Evolutionary conservation across 2,888 invertebrate species (phyloP), one percentile per base, ranked within the genome.

Genomic region (Lacanobia oleracea): DNA sequence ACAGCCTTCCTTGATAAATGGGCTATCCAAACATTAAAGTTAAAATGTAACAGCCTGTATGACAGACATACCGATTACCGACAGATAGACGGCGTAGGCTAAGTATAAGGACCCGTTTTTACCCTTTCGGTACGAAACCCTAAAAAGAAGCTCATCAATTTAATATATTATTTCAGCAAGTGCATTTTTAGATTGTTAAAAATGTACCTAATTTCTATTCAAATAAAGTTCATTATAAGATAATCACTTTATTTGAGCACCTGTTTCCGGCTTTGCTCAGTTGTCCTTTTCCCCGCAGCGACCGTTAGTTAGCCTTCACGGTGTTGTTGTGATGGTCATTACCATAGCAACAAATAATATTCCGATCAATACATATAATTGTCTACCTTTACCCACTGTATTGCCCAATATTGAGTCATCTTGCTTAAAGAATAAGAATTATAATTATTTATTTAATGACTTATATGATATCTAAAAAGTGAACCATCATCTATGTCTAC

Each of bases 351-450:
- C 37, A n/a, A 60, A 45, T 40, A 7, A 54, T 1, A 43, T 5
- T 14, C 4, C 5, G 43, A 43, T 43, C 43, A 43, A 43, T 43
- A 43, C 3, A 43, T 43, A 43, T 12, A 40, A 40, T 40, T 27
- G n/a, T n/a, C 23, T 67, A 33, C n/a, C 4, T 21, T 40, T 60
- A 48, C 9, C 9, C 4, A 12, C 8, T 16, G 9, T 23, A 48
- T 54, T 54, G 45, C 53, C 16, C n/a, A 61, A 62, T 61, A 23
- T 27, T 62, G 45, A 62, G 37, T 63, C 54, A 72, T 63, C 40
- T 43, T 56, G 16, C 5, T 21, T 40, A 21, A n/a, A 21, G 5
- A 61, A 7, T 21, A 63, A 62, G 18, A 62, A 40, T 50, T 40
- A 54, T 48, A 53, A 10, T 1, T 59, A 37, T 43, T 74, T 75